These are phyloP conservation scores for Archivesica marissinica DNA, from an alignment of 1,140 invertebrate genomes.

Conservation along the genomic window DNA sequence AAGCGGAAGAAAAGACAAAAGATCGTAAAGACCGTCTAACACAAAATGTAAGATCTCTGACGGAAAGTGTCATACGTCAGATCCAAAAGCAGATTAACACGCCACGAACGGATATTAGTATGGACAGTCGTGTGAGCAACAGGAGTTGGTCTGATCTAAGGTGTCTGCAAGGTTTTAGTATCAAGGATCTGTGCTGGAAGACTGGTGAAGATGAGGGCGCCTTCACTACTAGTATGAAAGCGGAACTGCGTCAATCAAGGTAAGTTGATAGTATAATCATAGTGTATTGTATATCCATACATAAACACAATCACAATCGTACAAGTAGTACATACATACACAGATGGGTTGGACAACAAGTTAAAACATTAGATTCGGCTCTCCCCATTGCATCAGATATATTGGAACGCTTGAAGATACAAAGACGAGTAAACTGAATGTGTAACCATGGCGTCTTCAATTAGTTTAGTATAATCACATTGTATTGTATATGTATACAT, in stretches of 20 bases:
- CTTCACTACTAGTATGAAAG: slow-evolving; percentile 1
- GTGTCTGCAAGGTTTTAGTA: slow-evolving; percentile 36
- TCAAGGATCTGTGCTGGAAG: slow-evolving; percentile 25
- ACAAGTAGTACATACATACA: neutral
- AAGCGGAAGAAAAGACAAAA: slow-evolving; percentile 8
- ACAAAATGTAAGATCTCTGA: neutral
- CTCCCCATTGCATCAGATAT: too few species aligned
- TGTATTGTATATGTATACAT: too few species aligned
- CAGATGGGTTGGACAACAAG: neutral
- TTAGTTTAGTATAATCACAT: too few species aligned
- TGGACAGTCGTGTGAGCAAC: neutral
- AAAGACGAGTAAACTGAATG: too few species aligned
- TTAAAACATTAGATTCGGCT: neutral
- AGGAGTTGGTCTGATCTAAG: slow-evolving; percentile 38
- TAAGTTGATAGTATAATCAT: neutral
- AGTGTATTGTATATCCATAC: too few species aligned
- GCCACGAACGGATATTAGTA: slow-evolving; percentile 1
- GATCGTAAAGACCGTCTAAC: neutral
- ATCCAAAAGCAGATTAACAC: slow-evolving; percentile 9
- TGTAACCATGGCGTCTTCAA: too few species aligned
- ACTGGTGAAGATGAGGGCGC: neutral
- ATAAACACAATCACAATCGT: too few species aligned
- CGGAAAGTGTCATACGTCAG: slow-evolving; percentile 1
- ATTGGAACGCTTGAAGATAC: too few species aligned
- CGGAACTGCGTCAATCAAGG: slow-evolving; percentile 29